Percentiles rank a stretch among this genome's conserved stretches.
Conservation (phyloP, 2,113 vertebrate species). For the Apodemus speciosus region DNA sequence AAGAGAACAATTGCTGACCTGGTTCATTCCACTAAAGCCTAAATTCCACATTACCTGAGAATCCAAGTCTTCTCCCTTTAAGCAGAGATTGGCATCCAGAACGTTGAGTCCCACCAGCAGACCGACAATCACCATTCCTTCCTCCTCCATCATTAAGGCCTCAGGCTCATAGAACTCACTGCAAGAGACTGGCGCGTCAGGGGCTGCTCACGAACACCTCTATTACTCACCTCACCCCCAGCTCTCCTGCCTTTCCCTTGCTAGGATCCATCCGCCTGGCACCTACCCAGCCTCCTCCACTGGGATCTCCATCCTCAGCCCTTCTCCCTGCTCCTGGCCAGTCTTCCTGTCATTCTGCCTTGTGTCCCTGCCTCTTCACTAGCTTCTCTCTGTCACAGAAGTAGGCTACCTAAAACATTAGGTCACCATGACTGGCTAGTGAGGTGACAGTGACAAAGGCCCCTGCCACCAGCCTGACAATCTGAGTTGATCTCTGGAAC, state of each 20-base stretch:
- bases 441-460: background rate
- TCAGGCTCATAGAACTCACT: constrained; percentile 98
- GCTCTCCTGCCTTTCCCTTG: background rate
- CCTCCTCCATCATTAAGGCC: constrained; percentile 95
- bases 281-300: background rate
- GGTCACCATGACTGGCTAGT: background rate
- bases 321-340: background rate
- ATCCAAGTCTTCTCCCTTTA: constrained; percentile 99
- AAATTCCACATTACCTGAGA: constrained; percentile 90
- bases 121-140: constrained; percentile 95
- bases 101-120: constrained; percentile 97
- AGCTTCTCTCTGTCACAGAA: background rate
- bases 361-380: background rate
- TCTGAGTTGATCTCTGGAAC: background rate
- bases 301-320: background rate
- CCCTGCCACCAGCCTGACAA: background rate
- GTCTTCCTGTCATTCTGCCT: background rate
- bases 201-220: background rate
- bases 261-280: background rate
- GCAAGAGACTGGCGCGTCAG: background rate
- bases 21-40: background rate
- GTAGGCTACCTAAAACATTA: background rate
- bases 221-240: background rate
- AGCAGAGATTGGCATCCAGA: constrained; percentile 97
- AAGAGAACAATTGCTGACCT: background rate